A percentile compares a stretch with the other conserved stretches of the same genome.
Conservation (phyloP, 2,113 vertebrate genomes). For the Anolis sagrei region DNA sequence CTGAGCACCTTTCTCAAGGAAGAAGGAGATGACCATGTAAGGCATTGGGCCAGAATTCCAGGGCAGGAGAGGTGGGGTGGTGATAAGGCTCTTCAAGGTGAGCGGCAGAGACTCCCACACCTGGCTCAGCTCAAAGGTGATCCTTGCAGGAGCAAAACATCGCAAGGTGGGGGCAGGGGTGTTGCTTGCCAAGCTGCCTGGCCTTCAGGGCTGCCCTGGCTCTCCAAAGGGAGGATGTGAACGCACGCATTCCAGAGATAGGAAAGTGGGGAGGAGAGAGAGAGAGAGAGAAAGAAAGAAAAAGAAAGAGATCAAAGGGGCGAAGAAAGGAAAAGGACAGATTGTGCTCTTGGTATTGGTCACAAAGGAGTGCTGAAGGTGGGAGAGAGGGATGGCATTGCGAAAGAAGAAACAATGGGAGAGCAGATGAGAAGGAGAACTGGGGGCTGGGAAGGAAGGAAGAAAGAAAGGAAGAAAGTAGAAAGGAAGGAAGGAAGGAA, state of each 20-base stretch:
- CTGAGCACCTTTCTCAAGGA: background rate
- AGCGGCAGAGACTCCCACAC: background rate
- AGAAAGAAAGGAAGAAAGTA: constrained; percentile 23
- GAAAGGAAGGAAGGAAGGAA: too few species aligned
- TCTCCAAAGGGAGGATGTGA: background rate
- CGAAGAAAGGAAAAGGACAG: background rate
- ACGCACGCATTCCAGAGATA: background rate
- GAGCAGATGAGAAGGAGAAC: constrained; percentile 44
- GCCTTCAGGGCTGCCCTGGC: background rate
- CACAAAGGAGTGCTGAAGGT: background rate
- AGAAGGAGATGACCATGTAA: background rate
- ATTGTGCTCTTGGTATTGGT: background rate
- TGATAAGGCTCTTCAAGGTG: background rate
- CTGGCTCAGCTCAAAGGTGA: background rate
- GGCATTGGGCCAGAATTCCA: background rate
- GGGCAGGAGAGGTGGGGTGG: too few species aligned
- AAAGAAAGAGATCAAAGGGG: background rate
- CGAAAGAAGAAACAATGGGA: background rate
- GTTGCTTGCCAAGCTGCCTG: background rate
- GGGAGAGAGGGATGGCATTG: background rate
- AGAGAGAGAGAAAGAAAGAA: background rate
- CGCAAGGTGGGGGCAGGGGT: too few species aligned
- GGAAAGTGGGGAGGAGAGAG: background rate
- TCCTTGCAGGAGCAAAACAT: background rate
- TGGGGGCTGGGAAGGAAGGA: constrained; percentile 8